Evolutionary conservation across 1,140 invertebrate genomes (phyloP).

Genomic region (Wasmannia auropunctata): DNA sequence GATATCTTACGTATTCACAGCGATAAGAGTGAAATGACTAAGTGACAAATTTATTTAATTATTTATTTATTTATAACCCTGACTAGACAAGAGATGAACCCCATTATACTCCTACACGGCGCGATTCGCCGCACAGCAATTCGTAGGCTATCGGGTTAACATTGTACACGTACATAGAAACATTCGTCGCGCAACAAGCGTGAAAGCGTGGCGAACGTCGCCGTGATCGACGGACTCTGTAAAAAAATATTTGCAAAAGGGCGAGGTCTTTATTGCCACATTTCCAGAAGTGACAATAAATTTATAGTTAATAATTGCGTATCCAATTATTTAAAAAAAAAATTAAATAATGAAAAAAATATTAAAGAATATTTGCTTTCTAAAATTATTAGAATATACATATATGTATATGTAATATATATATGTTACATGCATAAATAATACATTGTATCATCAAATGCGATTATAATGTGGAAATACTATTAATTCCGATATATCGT

Average conservation of each 20-base stretch:
- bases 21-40: conserved; percentile 37
- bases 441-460: not conserved
- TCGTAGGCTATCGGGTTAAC: conserved; percentile 75
- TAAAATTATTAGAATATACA: too few species aligned
- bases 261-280: not conserved
- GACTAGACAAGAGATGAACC: conserved; percentile 65
- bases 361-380: too few species aligned
- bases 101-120: conserved; percentile 54
- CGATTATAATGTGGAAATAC: not conserved
- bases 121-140: conserved; percentile 58
- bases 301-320: not conserved
- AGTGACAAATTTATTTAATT: conserved; percentile 49
- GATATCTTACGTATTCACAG: conserved; percentile 59
- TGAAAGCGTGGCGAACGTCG: conserved; percentile 72
- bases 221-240: not conserved
- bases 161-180: conserved; percentile 79
- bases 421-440: not conserved
- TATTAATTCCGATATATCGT: not conserved
- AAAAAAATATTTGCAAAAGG: not conserved
- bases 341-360: not conserved
- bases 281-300: not conserved
- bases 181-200: conserved; percentile 78
- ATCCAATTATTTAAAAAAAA: not conserved
- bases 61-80: conserved; percentile 58
- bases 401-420: too few species aligned